These are phyloP conservation scores for Athene noctua DNA, from an alignment of 2,113 vertebrate species.

Conservation along the genomic window DNA sequence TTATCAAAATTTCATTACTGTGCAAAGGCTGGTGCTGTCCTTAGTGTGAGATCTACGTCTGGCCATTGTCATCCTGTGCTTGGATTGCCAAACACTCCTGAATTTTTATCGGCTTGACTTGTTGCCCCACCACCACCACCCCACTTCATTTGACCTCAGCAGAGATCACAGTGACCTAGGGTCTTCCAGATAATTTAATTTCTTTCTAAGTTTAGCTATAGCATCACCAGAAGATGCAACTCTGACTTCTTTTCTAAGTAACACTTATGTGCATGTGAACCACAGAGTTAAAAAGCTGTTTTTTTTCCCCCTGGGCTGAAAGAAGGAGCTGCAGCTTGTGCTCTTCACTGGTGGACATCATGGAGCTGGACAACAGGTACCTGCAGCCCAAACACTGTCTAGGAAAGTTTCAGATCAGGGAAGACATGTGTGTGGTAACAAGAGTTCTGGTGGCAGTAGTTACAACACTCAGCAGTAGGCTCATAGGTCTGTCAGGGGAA, in stretches of 20 bases:
- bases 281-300: background rate
- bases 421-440: background rate
- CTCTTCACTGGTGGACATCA: background rate
- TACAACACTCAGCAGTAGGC: background rate
- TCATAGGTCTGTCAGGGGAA: background rate
- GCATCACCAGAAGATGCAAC: background rate
- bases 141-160: background rate
- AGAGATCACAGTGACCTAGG: background rate
- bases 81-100: background rate
- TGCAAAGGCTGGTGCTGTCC: background rate
- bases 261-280: rapidly evolving
- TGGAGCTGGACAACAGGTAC: background rate
- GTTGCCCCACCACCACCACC: background rate
- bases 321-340: background rate
- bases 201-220: background rate
- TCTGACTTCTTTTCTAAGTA: background rate
- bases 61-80: background rate
- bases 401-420: background rate
- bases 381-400: background rate
- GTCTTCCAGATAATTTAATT: background rate
- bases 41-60: background rate
- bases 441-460: background rate
- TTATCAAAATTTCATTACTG: background rate
- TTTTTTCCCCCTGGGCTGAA: background rate
- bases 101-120: background rate